Percentiles rank a stretch among this genome's conserved stretches.
phyloP scores from a whole-genome alignment of 2,797 vertebrate genomes.

The Ctenopoma multispine region DNA sequence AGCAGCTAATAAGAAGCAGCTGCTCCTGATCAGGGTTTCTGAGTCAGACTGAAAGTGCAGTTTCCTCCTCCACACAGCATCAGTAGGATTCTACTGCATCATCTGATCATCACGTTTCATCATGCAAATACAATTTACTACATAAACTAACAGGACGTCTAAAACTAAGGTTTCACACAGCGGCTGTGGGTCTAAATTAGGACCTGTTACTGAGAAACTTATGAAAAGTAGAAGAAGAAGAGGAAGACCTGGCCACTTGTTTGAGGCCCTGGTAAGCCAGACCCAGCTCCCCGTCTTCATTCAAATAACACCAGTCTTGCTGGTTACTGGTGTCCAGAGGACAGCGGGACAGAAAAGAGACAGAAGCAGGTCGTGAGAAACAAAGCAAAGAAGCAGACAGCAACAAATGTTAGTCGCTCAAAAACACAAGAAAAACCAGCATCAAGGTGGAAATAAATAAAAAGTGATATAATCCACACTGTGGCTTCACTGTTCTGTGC shows the following conservation, averaged over 20 bases:
- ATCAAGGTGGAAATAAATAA: background rate
- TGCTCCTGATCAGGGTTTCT: too few relatives aligned
- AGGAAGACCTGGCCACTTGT: conserved; percentile 91
- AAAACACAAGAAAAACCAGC: background rate
- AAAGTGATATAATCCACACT: too few relatives aligned
- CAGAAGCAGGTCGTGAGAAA: conserved; percentile 26
- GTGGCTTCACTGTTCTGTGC: too few relatives aligned
- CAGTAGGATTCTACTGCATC: too few relatives aligned
- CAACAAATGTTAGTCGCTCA: background rate
- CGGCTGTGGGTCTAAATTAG: too few relatives aligned
- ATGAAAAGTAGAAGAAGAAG: conserved; percentile 16
- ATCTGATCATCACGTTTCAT: too few relatives aligned
- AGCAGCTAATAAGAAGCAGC: too few relatives aligned
- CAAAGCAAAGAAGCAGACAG: conserved; percentile 4
- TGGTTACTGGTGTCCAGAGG: conserved; percentile 87
- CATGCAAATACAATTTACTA: too few relatives aligned
- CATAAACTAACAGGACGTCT: background rate
- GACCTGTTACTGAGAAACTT: too few relatives aligned
- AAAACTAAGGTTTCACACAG: too few relatives aligned
- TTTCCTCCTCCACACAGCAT: too few relatives aligned
- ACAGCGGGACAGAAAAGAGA: conserved; percentile 47
- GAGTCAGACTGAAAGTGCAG: too few relatives aligned
- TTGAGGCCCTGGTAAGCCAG: conserved; percentile 96
- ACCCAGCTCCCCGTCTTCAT: conserved; percentile 95
- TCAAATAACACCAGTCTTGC: conserved; percentile 92